A percentile compares a stretch with the other conserved stretches of the same genome.
phyloP scores from a whole-genome alignment of 2,888 invertebrate genomes.

The Oxyteleia sp. region DNA sequence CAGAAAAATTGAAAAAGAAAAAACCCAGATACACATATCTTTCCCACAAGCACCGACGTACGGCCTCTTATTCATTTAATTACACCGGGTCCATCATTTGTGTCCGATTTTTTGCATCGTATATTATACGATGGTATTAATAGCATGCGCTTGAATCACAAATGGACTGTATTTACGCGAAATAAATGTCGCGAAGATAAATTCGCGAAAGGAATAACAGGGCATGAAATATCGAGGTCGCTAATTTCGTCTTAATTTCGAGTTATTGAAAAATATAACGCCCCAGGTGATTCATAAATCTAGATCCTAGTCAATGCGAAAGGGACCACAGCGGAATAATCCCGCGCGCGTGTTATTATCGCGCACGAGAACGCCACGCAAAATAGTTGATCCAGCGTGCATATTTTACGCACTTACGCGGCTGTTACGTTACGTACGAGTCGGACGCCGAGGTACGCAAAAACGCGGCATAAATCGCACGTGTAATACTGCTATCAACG shows the following conservation, averaged over 20 bases:
- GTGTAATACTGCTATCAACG: slow-evolving; percentile 86
- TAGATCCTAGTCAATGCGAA: slow-evolving; percentile 27
- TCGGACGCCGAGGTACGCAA: slow-evolving; percentile 51
- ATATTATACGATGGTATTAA: slow-evolving; percentile 8
- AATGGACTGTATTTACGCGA: slow-evolving; percentile 47
- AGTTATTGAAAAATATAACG: slow-evolving; percentile 45
- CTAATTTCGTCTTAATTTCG: slow-evolving; percentile 53
- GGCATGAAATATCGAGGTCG: slow-evolving; percentile 33
- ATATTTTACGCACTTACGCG: slow-evolving; percentile 65
- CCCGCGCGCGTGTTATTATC: slow-evolving; percentile 35
- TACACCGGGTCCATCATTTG: not conserved
- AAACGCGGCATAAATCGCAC: slow-evolving; percentile 83
- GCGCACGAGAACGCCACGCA: not conserved
- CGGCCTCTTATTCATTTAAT: not conserved
- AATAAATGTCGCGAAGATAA: slow-evolving; percentile 49
- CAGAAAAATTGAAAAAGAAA: not conserved
- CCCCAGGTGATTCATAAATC: slow-evolving; percentile 40
- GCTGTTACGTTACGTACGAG: slow-evolving; percentile 51
- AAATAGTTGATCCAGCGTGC: slow-evolving; percentile 34
- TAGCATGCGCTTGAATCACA: slow-evolving; percentile 13
- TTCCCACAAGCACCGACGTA: not conserved
- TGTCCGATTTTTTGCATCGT: not conserved
- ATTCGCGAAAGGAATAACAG: slow-evolving; percentile 5
- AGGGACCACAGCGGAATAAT: slow-evolving; percentile 44
- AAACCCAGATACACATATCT: not conserved